phyloP scores from a whole-genome alignment of 2,888 invertebrate species.

The Drosophila barbarae region DNA sequence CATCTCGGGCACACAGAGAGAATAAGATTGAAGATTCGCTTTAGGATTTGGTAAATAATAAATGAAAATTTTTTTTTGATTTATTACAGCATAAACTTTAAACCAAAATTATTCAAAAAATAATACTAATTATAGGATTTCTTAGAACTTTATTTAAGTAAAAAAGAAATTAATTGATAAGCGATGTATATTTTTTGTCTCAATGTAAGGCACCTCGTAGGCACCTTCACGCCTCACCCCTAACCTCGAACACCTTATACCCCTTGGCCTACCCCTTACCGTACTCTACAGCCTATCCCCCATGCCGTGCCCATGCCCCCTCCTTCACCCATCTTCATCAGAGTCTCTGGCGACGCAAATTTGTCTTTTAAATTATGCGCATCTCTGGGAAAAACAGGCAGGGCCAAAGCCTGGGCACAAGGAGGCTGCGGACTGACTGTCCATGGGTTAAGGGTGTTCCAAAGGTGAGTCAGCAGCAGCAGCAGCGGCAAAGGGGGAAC shows the following conservation, averaged over 20 bases:
- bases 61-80: background rate
- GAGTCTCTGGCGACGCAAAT: slow-evolving; percentile 50
- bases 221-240: background rate
- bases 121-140: no score
- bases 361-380: slow-evolving; percentile 73
- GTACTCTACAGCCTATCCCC: no score
- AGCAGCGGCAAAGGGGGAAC: slow-evolving; percentile 3
- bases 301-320: background rate
- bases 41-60: background rate
- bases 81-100: background rate
- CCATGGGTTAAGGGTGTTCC: background rate
- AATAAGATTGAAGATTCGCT: background rate
- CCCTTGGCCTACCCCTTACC: no score
- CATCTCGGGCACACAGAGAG: slow-evolving; percentile 28
- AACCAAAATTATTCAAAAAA: no score
- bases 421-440: no score
- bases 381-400: slow-evolving; percentile 46
- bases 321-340: slow-evolving; percentile 21
- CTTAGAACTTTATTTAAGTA: no score
- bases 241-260: background rate
- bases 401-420: background rate
- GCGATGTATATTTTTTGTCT: background rate
- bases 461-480: background rate
- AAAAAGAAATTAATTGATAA: no score
- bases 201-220: background rate